phyloP scores from a whole-genome alignment of 2,888 invertebrate species.

The Zhengitettix transpicula region DNA sequence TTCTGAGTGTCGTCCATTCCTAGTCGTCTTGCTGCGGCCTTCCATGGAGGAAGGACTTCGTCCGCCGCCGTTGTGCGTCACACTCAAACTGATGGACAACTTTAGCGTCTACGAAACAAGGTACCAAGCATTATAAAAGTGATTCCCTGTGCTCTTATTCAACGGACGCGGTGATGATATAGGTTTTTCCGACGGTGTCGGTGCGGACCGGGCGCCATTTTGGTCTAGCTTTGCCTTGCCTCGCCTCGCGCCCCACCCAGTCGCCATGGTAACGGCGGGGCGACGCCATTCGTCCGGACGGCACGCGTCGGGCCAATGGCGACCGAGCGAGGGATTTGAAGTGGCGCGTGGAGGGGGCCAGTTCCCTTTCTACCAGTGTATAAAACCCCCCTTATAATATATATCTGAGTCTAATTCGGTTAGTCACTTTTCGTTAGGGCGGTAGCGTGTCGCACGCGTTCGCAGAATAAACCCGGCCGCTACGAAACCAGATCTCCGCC shows the following conservation, averaged over 20 bases:
- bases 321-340: background rate
- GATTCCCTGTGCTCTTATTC: too few relatives aligned
- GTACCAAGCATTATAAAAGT: too few relatives aligned
- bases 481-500: background rate
- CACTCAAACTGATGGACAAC: too few relatives aligned
- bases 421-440: constrained; percentile 40
- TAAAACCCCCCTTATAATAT: constrained; percentile 11
- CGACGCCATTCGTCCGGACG: background rate
- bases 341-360: constrained; percentile 26
- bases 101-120: too few relatives aligned
- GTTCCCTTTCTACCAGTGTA: constrained; percentile 15
- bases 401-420: constrained; percentile 35
- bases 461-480: too few relatives aligned
- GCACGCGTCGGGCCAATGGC: constrained; percentile 1
- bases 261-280: background rate
- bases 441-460: background rate
- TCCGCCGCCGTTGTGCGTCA: too few relatives aligned
- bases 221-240: background rate
- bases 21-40: too few relatives aligned
- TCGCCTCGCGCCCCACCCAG: constrained; percentile 13
- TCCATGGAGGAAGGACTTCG: too few relatives aligned
- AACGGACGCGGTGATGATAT: too few relatives aligned
- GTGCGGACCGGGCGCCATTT: too few relatives aligned
- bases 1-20: too few relatives aligned
- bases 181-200: too few relatives aligned